Base-by-base conservation (phyloP, 1,140 invertebrate species). In the Saccostrea echinata region DNA sequence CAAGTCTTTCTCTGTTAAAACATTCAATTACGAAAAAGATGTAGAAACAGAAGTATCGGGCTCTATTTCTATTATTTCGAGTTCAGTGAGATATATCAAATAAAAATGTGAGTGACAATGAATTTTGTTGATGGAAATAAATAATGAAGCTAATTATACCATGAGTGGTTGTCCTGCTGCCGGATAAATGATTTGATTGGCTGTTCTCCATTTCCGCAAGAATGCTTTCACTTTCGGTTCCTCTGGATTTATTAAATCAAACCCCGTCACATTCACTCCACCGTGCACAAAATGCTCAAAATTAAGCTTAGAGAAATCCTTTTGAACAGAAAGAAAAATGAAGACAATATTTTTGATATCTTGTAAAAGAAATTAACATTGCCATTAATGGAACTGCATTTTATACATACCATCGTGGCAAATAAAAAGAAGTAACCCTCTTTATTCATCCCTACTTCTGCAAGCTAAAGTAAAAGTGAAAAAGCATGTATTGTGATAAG, bases 261-360 rank as follows among this genome's bases (percentile, higher is more conserved):
- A 95, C 0, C 95, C 95, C 21, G 94, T 95, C 24, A 95, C 92
- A 86, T 95, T 95, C 11, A 95, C 95, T n/a, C 95, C 94, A n/a
- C 95, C 94, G 88, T 95, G 94, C 81, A 93, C 90, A 84, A 94
- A 95, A 81, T 94, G 92, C 76, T 93, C 93, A 52, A 95, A 91
- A 87, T 95, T 93, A 51, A 95, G 92, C 13, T 92, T 91, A 51
- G 92, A 92, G 89, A 95, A 94, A 88, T 92, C 92, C 92, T 92
- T 85, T n/a, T 8, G 9, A 43, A 6, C 1, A 43, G 35, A 18
- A 83, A 84, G n/a, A 27, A 57, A 53, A 43, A 18, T 30, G 21
- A 16, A 12, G 27, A 6, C 35, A 80, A 27, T 30, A 43, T 30
- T 43, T 80, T 27, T 80, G 24, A 30, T 12, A 33, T 24, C 0